phyloP scores from a whole-genome alignment of 2,888 invertebrate genomes.

The Zootermopsis nevadensis region DNA sequence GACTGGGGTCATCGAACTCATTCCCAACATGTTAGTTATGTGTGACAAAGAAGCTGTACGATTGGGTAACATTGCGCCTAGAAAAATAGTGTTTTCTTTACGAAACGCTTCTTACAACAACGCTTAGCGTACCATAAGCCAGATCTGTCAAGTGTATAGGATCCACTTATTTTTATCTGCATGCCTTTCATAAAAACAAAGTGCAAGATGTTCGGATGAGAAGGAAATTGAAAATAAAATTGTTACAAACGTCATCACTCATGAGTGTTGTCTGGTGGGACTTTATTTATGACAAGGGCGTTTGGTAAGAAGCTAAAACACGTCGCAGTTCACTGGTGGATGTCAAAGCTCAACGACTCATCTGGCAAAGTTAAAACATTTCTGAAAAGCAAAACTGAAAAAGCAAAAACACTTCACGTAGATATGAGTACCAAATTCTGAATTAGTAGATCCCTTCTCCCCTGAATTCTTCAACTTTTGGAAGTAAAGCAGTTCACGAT shows the following conservation, averaged over 20 bases:
- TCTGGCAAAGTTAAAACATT: no score
- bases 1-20: constrained; percentile 37
- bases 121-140: not conserved
- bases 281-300: no score
- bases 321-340: no score
- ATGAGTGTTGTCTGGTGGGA: no score
- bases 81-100: constrained; percentile 17
- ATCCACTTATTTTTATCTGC: not conserved
- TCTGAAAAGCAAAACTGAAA: no score
- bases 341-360: no score
- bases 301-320: no score
- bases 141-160: not conserved
- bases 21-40: constrained; percentile 4
- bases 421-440: no score
- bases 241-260: not conserved
- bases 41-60: constrained; percentile 20
- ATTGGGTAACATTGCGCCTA: not conserved
- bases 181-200: not conserved
- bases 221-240: not conserved
- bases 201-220: not conserved
- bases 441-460: no score
- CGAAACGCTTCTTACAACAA: constrained; percentile 2
- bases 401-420: no score
- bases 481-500: no score
- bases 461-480: no score